Evolutionary conservation across 2,113 vertebrate species (phyloP), one percentile per base, ranked within the genome.

Genomic region (Hepsetus odoe): DNA sequence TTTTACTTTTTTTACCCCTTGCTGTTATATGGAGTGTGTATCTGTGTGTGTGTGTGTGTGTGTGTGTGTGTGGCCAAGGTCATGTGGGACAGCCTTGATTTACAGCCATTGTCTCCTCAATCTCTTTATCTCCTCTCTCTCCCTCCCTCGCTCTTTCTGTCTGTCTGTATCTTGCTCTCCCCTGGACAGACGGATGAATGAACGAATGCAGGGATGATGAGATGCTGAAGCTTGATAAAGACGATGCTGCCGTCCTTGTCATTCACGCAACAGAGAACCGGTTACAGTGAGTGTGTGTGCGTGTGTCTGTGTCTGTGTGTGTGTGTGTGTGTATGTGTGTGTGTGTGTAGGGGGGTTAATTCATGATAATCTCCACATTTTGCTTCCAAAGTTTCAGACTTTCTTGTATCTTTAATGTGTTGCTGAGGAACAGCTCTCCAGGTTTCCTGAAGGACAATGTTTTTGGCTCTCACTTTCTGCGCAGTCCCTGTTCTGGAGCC

Each of bases 61-160:
- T 53, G 62, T 77, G 65, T 72, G 56, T 26, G 35, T 64, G 53
- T 66, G 53, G 30, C 59, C 65, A 79, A 84, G 82, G 82, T 81
- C 82, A 12, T 70, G 51, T 66, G 83, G 77, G 71, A 46, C 22
- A 69, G 75, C 13, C 22, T 72, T 81, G 79, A 84, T 84, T 84
- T 81, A 84, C 79, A 81, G 67, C 79, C 66, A 64, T 72, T 61
- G 42, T 72, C 76, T 81, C n/a, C 70, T 61, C 72, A 58, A 49
- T 49, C 18, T 80, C 82, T 80, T 67, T 58, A 67, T 80, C 73
- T 35, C 71, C 72, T 24, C 14, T 69, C 53, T 68, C 38, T 70
- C 53, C 30, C 65, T 61, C 53, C 56, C 20, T 79, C 72, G 18
- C 70, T 56, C 56, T 68, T 49, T 51, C 69, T 70, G 65, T 65